A percentile compares a stretch with the other conserved stretches of the same genome.
phyloP scores from a whole-genome alignment of 2,113 vertebrate genomes.

The Elgaria multicarinata region DNA sequence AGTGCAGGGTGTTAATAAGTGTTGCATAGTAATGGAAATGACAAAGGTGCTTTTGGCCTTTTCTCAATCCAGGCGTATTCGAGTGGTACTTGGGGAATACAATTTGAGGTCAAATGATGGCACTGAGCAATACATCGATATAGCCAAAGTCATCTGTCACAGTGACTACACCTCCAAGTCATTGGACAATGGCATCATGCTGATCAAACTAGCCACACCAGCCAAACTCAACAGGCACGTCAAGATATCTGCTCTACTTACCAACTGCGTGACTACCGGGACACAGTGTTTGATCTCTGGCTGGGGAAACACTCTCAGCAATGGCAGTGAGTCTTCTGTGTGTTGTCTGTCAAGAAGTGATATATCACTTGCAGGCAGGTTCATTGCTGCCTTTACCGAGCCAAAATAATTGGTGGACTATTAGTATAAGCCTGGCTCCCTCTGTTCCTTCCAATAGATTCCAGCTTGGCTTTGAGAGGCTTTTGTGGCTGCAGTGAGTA shows the following conservation, averaged over 20 bases:
- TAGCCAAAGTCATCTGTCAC: constrained; percentile 48
- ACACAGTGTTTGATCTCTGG: constrained; percentile 74
- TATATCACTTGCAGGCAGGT: background rate
- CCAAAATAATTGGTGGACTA: background rate
- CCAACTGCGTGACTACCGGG: constrained; percentile 39
- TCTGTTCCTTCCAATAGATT: background rate
- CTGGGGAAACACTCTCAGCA: constrained; percentile 79
- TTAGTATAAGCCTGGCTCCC: background rate
- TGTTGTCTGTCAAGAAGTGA: background rate
- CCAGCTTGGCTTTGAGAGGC: no score
- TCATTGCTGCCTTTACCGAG: background rate
- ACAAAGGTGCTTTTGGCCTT: background rate
- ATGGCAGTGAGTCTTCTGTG: constrained; percentile 45
- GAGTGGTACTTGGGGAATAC: constrained; percentile 49
- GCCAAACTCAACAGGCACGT: constrained; percentile 72
- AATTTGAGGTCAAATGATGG: constrained; percentile 33
- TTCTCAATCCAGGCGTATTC: constrained; percentile 14
- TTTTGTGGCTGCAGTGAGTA: no score
- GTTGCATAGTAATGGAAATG: background rate
- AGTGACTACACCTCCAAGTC: constrained; percentile 54
- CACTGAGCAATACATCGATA: constrained; percentile 34
- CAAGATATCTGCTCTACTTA: constrained; percentile 74
- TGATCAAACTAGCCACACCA: constrained; percentile 79
- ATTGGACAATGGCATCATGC: constrained; percentile 84
- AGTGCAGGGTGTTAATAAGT: no score